phyloP scores from a whole-genome alignment of 2,797 vertebrate genomes.

The Poeciliopsis presidionis region DNA sequence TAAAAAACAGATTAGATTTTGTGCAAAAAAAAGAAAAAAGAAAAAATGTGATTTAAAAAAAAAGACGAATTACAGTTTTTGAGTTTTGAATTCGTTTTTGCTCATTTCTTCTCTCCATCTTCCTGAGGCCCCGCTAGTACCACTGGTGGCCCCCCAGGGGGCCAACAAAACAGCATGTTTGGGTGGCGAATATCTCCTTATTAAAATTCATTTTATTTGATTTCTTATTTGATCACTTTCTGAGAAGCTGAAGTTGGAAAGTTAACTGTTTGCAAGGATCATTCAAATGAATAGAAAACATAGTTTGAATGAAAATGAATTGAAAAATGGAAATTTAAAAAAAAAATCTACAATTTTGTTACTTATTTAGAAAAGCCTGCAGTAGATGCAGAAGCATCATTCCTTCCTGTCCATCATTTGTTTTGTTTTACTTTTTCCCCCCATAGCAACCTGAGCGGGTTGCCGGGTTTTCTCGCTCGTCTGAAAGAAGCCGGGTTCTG shows the following conservation, averaged over 20 bases:
- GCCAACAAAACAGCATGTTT: background rate
- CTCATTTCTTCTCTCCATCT: too few relatives aligned
- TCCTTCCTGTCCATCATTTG: background rate
- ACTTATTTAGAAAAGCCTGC: background rate
- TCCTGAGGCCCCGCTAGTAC: too few relatives aligned
- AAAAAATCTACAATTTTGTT: background rate
- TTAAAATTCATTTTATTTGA: background rate
- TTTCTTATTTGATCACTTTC: too few relatives aligned
- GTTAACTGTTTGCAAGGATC: background rate
- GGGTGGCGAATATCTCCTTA: background rate
- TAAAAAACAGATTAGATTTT: too few relatives aligned
- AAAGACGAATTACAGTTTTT: too few relatives aligned
- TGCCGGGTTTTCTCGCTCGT: conserved; percentile 2
- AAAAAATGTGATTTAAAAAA: too few relatives aligned
- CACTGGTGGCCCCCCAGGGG: too few relatives aligned
- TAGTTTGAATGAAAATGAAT: background rate
- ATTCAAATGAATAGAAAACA: background rate
- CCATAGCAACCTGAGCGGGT: background rate
- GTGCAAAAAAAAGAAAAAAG: too few relatives aligned
- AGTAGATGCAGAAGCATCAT: background rate
- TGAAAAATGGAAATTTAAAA: background rate
- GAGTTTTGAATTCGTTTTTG: too few relatives aligned
- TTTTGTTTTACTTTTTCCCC: background rate
- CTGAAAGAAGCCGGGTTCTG: background rate
- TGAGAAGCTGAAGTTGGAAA: background rate